Evolutionary conservation across 2,888 invertebrate species (phyloP).

Genomic region (Hyalella azteca): DNA sequence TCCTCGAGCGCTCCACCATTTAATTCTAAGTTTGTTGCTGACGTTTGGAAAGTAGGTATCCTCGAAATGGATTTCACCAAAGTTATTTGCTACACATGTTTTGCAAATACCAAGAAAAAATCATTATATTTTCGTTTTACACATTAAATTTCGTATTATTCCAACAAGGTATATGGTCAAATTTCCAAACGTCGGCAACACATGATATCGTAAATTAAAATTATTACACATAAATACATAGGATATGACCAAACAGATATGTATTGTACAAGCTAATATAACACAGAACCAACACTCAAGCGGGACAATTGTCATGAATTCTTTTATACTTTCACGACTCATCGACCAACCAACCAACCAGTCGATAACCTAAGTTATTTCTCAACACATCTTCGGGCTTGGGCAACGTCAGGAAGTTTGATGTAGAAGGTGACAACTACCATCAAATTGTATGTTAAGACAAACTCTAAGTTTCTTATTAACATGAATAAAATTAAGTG

Average conservation of each 20-base stretch:
- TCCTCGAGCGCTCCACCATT: slow-evolving; percentile 13
- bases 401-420: too few relatives aligned
- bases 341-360: background rate
- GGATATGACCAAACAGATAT: slow-evolving; percentile 42
- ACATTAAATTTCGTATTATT: background rate
- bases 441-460: too few relatives aligned
- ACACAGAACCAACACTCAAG: slow-evolving; percentile 38
- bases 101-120: too few relatives aligned
- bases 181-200: background rate
- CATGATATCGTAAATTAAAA: slow-evolving; percentile 37
- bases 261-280: slow-evolving; percentile 39
- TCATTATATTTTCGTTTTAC: background rate
- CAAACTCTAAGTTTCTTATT: too few relatives aligned
- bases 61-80: background rate
- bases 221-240: slow-evolving; percentile 42
- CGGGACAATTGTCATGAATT: slow-evolving; percentile 8
- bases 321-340: background rate
- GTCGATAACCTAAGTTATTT: too few relatives aligned
- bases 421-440: too few relatives aligned
- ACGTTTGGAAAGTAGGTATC: slow-evolving; percentile 11
- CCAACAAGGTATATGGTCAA: background rate
- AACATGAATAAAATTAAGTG: too few relatives aligned
- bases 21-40: slow-evolving; percentile 19
- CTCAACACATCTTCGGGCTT: too few relatives aligned
- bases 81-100: too few relatives aligned